These are phyloP conservation scores for Aspidiotus destructor DNA, from an alignment of 2,888 invertebrate genomes.

Conservation along the genomic window DNA sequence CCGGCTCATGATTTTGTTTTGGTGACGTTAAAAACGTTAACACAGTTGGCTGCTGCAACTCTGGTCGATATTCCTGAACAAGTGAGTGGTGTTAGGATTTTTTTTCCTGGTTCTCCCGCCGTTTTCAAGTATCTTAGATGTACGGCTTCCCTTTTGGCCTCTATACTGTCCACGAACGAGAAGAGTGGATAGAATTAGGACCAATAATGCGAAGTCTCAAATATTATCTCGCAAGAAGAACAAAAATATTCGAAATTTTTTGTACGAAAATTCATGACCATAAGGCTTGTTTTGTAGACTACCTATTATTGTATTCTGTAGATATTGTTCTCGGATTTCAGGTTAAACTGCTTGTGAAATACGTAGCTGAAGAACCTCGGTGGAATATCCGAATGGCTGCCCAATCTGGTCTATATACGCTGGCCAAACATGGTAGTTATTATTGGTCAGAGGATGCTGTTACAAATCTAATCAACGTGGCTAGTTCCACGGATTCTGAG, in stretches of 20 bases:
- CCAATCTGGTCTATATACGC: slow-evolving; percentile 55
- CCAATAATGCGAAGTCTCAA: too few relatives aligned
- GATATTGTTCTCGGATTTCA: slow-evolving; percentile 19
- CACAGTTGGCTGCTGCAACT: slow-evolving; percentile 77
- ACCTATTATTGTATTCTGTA: neutral
- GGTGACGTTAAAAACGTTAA: slow-evolving; percentile 75
- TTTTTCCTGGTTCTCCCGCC: neutral
- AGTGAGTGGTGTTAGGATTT: slow-evolving; percentile 44
- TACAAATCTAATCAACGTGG: slow-evolving; percentile 43
- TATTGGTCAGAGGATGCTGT: slow-evolving; percentile 60
- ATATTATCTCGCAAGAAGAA: too few relatives aligned
- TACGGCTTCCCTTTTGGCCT: neutral
- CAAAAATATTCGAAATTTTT: too few relatives aligned
- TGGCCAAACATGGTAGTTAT: slow-evolving; percentile 66
- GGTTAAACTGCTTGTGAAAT: slow-evolving; percentile 53
- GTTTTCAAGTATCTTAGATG: neutral
- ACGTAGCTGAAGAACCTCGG: slow-evolving; percentile 59
- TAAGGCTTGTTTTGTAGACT: neutral
- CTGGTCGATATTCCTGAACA: slow-evolving; percentile 85
- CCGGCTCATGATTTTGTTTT: slow-evolving; percentile 69
- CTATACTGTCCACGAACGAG: neutral
- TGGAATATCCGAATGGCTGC: slow-evolving; percentile 58
- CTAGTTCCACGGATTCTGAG: slow-evolving; percentile 14
- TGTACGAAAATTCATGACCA: too few relatives aligned
- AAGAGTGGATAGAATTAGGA: too few relatives aligned